Percentiles rank a stretch among this genome's conserved stretches.
Conservation (phyloP, 2,113 vertebrate species). For the Sturnus vulgaris region DNA sequence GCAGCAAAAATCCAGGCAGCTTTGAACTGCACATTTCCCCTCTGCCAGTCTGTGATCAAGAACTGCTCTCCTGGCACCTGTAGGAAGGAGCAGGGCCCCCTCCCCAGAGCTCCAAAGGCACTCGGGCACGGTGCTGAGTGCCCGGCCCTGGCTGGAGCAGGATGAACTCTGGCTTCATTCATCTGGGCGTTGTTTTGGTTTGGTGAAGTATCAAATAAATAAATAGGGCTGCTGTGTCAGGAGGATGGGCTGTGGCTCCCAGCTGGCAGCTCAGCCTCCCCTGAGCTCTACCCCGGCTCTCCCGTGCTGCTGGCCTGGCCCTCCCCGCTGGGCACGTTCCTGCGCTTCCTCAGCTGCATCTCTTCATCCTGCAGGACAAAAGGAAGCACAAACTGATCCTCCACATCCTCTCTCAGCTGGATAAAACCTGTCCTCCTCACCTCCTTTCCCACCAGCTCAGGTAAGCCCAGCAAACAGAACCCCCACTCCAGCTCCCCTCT, state of each 20-base stretch:
- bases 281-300: neutral
- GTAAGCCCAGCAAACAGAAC: neutral
- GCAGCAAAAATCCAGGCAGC: neutral
- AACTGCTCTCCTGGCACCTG: neutral
- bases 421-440: neutral
- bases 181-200: neutral
- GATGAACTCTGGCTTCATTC: neutral
- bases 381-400: neutral
- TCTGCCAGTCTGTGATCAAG: neutral
- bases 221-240: neutral
- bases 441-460: neutral
- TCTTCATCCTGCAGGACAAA: constrained; percentile 46
- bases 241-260: neutral
- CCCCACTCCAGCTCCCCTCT: neutral
- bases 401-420: neutral
- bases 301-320: neutral
- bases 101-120: neutral
- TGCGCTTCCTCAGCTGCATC: constrained; percentile 25
- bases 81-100: neutral
- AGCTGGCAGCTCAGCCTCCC: neutral
- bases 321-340: neutral
- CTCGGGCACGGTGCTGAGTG: neutral
- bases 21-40: neutral
- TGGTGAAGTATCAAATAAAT: neutral
- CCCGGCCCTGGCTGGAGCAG: neutral